A percentile compares a stretch with the other conserved stretches of the same genome.
Conservation (phyloP, 2,113 vertebrate genomes). For the Cephalopterus ornatus region DNA sequence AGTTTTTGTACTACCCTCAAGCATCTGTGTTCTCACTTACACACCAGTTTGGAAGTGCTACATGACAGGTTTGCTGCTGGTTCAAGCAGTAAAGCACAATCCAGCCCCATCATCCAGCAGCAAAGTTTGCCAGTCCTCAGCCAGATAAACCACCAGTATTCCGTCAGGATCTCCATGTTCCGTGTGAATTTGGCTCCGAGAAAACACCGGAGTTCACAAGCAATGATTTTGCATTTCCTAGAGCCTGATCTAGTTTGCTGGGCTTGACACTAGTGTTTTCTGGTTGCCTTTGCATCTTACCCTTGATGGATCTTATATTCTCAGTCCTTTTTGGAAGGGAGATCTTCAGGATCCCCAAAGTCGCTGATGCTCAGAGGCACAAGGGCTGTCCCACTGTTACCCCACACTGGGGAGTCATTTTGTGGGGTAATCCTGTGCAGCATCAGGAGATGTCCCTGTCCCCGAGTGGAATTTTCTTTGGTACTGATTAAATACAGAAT, state of each 20-base stretch:
- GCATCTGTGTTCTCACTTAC: background rate
- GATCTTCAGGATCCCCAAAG: background rate
- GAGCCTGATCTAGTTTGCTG: background rate
- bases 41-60: background rate
- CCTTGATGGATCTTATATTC: background rate
- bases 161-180: background rate
- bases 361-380: background rate
- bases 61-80: fast-evolving
- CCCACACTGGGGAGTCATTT: fast-evolving
- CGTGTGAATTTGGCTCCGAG: background rate
- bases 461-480: background rate
- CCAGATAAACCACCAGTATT: background rate
- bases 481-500: background rate
- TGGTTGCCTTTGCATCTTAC: background rate
- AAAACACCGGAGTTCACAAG: background rate
- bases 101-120: background rate
- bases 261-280: background rate
- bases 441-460: background rate
- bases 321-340: background rate
- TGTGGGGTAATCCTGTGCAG: background rate
- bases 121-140: background rate
- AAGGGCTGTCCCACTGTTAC: background rate
- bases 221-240: background rate
- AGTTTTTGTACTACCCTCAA: background rate
- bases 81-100: background rate